Base-by-base conservation (phyloP, 2,797 vertebrate genomes). In the Danio aesculapii region DNA sequence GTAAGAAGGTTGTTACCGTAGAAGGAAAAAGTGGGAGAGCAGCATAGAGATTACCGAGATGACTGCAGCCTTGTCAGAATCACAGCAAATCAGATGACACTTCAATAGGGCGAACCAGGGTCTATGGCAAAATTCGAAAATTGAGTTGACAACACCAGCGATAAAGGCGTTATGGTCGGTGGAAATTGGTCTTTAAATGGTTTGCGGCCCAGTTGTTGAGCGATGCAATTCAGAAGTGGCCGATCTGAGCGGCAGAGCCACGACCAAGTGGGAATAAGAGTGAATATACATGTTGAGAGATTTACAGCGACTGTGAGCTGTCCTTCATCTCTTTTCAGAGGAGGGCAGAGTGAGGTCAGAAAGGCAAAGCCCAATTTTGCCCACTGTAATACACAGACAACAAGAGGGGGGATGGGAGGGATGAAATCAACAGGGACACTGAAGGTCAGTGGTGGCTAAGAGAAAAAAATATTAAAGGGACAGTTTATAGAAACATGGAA, bases 71-170 rank as follows among this genome's bases (percentile, higher is more conserved):
- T 91, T 92, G 92, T 92, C 92, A 92, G 90, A 90, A 91, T 91
- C 93, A 87, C 90, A 87, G 86, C 87, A 89, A 88, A 90, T 92
- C 91, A 90, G 91, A 91, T 92, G 92, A 92, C 90, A 92, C 93
- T 91, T 93, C 91, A 90, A 91, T 90, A 90, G 88, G 77, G 80
- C 87, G 89, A 62, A 21, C 86, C 67, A 6, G 85, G 85, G 87
- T 85, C 85, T 89, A 86, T 87, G 86, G 81, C 85, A 86, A 88
- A 88, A 90, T 92, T 91, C 86, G 88, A 90, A 92, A 93, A 92
- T 92, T 92, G 91, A 92, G 89, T 92, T 92, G 92, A 93, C 91
- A 93, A 92, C 90, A 91, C 84, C 85, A 84, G 88, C 87, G 85
- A 90, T 92, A 89, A 91, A 89, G 86, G 85, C 84, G 79, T 89